Conservation (phyloP, 2,888 invertebrate genomes). For the Clivina fossor region DNA sequence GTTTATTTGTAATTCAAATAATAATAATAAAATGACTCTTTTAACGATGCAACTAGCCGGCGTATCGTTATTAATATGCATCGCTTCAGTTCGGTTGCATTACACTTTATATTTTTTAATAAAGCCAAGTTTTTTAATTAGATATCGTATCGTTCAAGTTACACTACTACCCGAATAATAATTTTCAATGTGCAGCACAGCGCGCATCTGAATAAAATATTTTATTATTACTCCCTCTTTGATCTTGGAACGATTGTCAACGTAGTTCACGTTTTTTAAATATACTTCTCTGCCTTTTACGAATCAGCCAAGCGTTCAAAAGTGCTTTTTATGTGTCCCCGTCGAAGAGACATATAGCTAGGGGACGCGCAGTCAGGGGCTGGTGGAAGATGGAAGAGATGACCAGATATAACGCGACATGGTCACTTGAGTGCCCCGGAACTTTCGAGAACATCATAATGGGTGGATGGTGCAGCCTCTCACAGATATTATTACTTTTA, state of each 20-base stretch:
- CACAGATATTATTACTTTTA: conserved; percentile 28
- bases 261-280: conserved; percentile 24
- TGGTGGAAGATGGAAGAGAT: conserved; percentile 10
- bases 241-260: conserved; percentile 24
- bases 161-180: background rate
- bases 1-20: too few relatives aligned
- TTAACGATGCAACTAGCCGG: too few relatives aligned
- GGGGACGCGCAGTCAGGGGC: too few relatives aligned
- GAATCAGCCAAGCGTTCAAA: conserved; percentile 25
- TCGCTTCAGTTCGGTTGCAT: too few relatives aligned
- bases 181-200: conserved; percentile 1
- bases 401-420: conserved; percentile 30
- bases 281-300: conserved; percentile 32
- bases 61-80: too few relatives aligned
- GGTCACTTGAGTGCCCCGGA: conserved; percentile 31
- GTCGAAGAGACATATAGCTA: background rate
- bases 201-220: conserved; percentile 19
- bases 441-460: conserved; percentile 31
- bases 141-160: conserved; percentile 6
- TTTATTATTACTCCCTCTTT: conserved; percentile 16
- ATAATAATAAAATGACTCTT: too few relatives aligned
- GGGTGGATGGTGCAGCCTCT: conserved; percentile 3
- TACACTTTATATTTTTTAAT: conserved; percentile 23
- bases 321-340: conserved; percentile 28
- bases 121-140: conserved; percentile 24